Percentiles rank a stretch among this genome's conserved stretches.
Conservation (phyloP, 2,113 vertebrate genomes). For the Cephalopholis sonnerati region DNA sequence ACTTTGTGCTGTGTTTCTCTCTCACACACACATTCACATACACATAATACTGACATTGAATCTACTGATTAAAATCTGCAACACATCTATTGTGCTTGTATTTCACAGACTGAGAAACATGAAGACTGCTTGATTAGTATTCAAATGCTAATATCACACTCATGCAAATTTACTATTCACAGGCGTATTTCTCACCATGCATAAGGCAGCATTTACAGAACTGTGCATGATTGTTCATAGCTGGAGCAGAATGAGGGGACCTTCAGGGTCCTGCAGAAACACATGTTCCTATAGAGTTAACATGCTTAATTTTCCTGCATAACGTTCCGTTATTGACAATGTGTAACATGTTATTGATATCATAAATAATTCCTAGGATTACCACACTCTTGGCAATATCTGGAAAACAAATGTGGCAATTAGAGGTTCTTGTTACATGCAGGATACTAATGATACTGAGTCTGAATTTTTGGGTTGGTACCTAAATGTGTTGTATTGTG, state of each 20-base stretch:
- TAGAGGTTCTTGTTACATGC: not conserved
- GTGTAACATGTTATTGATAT: not conserved
- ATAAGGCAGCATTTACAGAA: not conserved
- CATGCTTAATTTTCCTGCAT: not conserved
- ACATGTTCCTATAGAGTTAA: not conserved
- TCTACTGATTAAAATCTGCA: not conserved
- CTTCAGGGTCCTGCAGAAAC: not conserved
- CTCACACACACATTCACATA: not conserved
- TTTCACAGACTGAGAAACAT: slow-evolving; percentile 6
- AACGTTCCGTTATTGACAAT: not conserved
- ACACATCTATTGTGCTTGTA: not conserved
- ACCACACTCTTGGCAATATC: not conserved
- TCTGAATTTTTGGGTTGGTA: not conserved
- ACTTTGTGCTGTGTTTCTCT: too few species aligned
- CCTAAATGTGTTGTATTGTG: not conserved
- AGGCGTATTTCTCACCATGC: not conserved
- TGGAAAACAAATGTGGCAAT: not conserved
- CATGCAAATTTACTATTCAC: slow-evolving; percentile 17
- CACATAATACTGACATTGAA: not conserved
- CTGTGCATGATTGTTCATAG: not conserved
- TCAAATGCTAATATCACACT: slow-evolving; percentile 37
- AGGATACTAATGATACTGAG: not conserved
- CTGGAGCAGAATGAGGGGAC: not conserved
- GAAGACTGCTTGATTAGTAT: slow-evolving; percentile 53
- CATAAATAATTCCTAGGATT: not conserved